phyloP scores from a whole-genome alignment of 2,797 vertebrate genomes.

The Etheostoma nigrum region DNA sequence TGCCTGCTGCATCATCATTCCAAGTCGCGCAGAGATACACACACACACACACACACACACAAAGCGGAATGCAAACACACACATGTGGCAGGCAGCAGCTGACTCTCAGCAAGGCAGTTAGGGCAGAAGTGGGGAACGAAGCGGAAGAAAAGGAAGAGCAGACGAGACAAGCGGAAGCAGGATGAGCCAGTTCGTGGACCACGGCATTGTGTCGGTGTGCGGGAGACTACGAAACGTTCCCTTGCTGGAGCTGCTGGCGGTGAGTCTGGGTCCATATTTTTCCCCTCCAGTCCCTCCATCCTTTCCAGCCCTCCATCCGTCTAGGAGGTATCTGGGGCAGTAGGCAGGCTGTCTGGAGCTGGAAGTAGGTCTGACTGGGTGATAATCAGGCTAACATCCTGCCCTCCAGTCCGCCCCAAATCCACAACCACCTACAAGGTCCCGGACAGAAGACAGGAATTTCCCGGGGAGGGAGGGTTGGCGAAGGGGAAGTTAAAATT shows the following conservation, averaged over 20 bases:
- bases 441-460: constrained; percentile 66
- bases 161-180: background rate
- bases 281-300: constrained; percentile 17
- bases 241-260: constrained; percentile 73
- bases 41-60: constrained; percentile 32
- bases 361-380: constrained; percentile 65
- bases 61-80: constrained; percentile 1
- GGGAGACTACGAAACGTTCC: constrained; percentile 61
- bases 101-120: constrained; percentile 62
- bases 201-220: constrained; percentile 17
- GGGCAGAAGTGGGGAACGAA: constrained; percentile 68
- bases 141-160: constrained; percentile 58
- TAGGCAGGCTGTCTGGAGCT: constrained; percentile 60
- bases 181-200: constrained; percentile 73
- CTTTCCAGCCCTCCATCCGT: constrained; percentile 19
- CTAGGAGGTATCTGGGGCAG: constrained; percentile 61
- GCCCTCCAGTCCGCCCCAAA: constrained; percentile 52
- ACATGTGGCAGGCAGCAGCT: constrained; percentile 70
- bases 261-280: constrained; percentile 58
- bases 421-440: constrained; percentile 42
- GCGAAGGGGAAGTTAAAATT: constrained; percentile 9
- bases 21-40: constrained; percentile 22
- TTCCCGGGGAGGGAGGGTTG: constrained; percentile 32
- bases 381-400: constrained; percentile 63
- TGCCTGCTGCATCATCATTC: constrained; percentile 72